Conservation (phyloP, 2,888 invertebrate genomes). For the Drosophila merina region DNA sequence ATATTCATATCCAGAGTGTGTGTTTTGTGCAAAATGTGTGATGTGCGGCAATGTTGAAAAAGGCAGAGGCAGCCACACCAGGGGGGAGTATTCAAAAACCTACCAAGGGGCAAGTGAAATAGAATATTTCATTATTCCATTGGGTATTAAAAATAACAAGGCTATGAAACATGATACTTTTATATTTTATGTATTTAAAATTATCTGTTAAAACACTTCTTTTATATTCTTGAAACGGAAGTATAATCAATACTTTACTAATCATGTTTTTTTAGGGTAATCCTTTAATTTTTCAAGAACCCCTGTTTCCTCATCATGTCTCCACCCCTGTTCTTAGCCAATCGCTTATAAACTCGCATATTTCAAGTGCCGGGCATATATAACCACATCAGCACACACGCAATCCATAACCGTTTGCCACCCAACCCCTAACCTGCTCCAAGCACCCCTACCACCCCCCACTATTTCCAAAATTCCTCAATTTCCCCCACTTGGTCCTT, state of each 20-base stretch:
- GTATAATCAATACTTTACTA: too few species aligned
- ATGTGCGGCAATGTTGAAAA: constrained; percentile 14
- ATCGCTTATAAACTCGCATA: constrained; percentile 47
- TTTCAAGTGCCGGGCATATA: constrained; percentile 57
- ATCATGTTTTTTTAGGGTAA: neutral
- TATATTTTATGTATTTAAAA: too few species aligned
- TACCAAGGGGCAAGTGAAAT: neutral
- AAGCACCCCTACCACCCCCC: neutral
- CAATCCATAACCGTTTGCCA: constrained; percentile 32
- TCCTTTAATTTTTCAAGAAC: neutral
- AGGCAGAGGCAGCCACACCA: constrained; percentile 14
- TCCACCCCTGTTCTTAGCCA: constrained; percentile 19
- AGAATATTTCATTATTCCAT: neutral
- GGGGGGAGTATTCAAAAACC: neutral
- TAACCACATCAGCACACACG: constrained; percentile 61
- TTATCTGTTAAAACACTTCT: too few species aligned
- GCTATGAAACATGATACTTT: neutral
- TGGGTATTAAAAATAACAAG: neutral
- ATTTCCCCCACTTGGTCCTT: constrained; percentile 1
- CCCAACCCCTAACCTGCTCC: neutral
- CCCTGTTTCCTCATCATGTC: neutral
- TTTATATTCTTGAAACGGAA: too few species aligned
- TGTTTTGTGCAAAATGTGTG: constrained; percentile 33
- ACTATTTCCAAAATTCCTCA: neutral
- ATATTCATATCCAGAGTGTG: constrained; percentile 54